phyloP scores from a whole-genome alignment of 2,113 vertebrate species.

The Pelobates fuscus region DNA sequence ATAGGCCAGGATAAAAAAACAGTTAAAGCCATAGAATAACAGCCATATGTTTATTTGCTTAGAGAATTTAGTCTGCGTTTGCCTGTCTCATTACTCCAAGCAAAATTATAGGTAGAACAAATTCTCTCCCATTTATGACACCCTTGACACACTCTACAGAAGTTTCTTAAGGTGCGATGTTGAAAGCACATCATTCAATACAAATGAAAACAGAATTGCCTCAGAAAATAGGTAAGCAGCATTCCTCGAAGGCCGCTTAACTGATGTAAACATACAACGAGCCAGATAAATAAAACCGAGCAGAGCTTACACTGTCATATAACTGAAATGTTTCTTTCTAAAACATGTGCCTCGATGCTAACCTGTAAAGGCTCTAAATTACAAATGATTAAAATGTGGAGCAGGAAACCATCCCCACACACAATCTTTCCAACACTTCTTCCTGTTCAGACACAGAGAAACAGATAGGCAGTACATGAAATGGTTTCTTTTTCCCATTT shows the following conservation, averaged over 20 bases:
- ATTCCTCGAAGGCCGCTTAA: slow-evolving; percentile 45
- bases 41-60: slow-evolving; percentile 43
- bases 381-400: not conserved
- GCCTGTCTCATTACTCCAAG: slow-evolving; percentile 45
- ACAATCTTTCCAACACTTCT: not conserved
- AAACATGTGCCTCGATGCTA: not conserved
- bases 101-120: slow-evolving; percentile 45
- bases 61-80: slow-evolving; percentile 43
- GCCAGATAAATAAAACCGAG: slow-evolving; percentile 36
- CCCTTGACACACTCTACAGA: slow-evolving; percentile 38
- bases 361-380: not conserved
- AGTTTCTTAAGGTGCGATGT: slow-evolving; percentile 41
- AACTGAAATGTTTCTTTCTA: slow-evolving; percentile 23
- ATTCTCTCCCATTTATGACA: slow-evolving; percentile 44
- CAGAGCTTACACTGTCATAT: slow-evolving; percentile 2
- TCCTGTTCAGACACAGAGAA: not conserved
- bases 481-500: not conserved
- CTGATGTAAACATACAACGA: slow-evolving; percentile 45
- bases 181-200: slow-evolving; percentile 49
- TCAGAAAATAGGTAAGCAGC: slow-evolving; percentile 38
- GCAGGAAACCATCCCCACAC: not conserved
- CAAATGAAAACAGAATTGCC: slow-evolving; percentile 44
- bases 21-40: slow-evolving; percentile 26
- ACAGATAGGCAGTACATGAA: not conserved
- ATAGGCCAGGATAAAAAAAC: slow-evolving; percentile 17